Conservation (phyloP, 1,140 invertebrate species). For the Theocolax elegans region DNA sequence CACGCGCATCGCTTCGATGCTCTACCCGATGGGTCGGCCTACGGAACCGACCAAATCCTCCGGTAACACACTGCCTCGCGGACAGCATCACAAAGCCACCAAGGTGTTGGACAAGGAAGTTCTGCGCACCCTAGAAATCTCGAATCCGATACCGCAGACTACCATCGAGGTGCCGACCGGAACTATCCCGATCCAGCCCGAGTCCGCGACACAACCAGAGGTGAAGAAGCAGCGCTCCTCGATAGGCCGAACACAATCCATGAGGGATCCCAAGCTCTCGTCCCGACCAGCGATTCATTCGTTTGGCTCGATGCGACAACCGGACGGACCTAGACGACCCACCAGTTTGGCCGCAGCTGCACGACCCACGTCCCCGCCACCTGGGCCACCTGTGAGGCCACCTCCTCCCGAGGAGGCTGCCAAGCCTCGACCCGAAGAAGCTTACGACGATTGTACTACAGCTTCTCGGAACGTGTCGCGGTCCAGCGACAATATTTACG, state of each 20-base stretch:
- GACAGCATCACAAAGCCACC: conserved; percentile 70
- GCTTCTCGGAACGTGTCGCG: conserved; percentile 70
- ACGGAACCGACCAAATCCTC: conserved; percentile 58
- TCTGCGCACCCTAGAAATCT: conserved; percentile 82
- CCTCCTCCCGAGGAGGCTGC: conserved; percentile 67
- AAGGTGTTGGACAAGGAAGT: conserved; percentile 77
- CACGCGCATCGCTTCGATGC: conserved; percentile 81
- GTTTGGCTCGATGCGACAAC: conserved; percentile 82
- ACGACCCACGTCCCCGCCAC: conserved; percentile 76
- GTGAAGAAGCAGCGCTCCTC: conserved; percentile 67
- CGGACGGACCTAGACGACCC: conserved; percentile 71
- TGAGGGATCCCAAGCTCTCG: conserved; percentile 73
- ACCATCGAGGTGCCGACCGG: conserved; percentile 72
- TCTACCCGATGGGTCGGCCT: conserved; percentile 71
- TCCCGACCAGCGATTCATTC: conserved; percentile 74
- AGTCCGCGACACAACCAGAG: conserved; percentile 56
- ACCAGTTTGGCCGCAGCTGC: conserved; percentile 73
- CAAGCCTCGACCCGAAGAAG: conserved; percentile 61
- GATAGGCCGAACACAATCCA: conserved; percentile 80
- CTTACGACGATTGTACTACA: conserved; percentile 83
- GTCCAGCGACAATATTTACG: conserved; percentile 82
- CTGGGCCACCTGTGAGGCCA: conserved; percentile 68
- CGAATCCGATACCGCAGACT: conserved; percentile 79
- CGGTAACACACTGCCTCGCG: conserved; percentile 69
- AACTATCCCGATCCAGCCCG: conserved; percentile 69